Percentiles rank a stretch among this genome's conserved stretches.
Conservation (phyloP, 2,797 vertebrate genomes). For the Paramormyrops hopkinsi region DNA sequence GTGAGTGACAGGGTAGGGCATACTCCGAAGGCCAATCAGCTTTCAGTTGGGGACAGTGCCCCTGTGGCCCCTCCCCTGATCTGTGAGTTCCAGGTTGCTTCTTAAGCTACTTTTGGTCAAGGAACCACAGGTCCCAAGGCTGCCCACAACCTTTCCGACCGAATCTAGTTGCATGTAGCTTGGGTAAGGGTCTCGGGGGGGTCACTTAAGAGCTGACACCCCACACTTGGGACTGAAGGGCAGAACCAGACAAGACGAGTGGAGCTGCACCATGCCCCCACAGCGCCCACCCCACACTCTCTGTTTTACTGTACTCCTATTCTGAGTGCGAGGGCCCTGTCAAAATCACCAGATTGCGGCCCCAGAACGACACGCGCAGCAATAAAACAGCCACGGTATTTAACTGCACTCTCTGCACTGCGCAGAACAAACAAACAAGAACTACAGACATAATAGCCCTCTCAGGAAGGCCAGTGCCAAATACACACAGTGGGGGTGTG, state of each 20-base stretch:
- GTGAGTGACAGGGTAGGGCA: not conserved
- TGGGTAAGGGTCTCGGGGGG: not conserved
- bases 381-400: not conserved
- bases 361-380: not conserved
- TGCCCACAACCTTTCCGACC: not conserved
- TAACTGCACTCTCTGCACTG: not conserved
- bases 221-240: not conserved
- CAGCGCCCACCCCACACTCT: not conserved
- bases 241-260: not conserved
- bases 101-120: not conserved
- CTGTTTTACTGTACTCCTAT: not conserved
- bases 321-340: not conserved
- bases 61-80: not conserved
- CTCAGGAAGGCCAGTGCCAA: conserved; percentile 7
- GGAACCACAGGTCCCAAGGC: not conserved
- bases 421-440: not conserved
- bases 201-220: not conserved
- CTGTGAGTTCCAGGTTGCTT: not conserved
- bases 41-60: not conserved
- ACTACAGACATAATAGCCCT: not conserved
- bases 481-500: not conserved
- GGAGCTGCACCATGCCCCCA: not conserved
- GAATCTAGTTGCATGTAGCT: not conserved
- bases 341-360: not conserved
- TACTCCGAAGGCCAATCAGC: not conserved